phyloP scores from a whole-genome alignment of 2,888 invertebrate genomes.

The Elegia similella region DNA sequence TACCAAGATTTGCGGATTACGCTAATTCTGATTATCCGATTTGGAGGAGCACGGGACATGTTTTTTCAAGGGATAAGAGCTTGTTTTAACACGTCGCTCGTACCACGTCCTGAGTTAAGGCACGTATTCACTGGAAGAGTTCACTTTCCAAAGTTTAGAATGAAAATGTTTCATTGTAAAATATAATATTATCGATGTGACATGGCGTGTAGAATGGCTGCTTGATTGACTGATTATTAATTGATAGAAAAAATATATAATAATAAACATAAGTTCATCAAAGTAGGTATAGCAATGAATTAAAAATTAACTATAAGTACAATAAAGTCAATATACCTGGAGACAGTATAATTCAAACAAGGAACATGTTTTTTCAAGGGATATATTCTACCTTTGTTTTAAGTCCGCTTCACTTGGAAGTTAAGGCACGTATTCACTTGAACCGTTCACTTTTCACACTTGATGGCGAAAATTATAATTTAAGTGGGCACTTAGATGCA shows the following conservation, averaged over 20 bases:
- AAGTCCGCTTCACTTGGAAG: neutral
- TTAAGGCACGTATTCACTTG: neutral
- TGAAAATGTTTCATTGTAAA: neutral
- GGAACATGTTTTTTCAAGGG: too few species aligned
- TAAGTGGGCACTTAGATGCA: neutral
- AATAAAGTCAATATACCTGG: too few species aligned
- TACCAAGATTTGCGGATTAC: neutral
- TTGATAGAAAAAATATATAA: too few species aligned
- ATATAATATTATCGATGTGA: too few species aligned
- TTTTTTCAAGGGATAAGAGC: conserved; percentile 9
- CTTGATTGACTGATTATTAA: too few species aligned
- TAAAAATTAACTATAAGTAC: too few species aligned
- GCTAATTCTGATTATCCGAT: conserved; percentile 4
- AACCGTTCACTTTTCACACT: neutral
- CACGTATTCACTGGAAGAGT: neutral
- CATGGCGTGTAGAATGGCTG: too few species aligned
- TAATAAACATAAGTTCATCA: too few species aligned
- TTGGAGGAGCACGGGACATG: conserved; percentile 3
- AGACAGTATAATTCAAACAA: too few species aligned
- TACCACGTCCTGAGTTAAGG: neutral
- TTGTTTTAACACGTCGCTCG: neutral
- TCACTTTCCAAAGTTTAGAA: neutral
- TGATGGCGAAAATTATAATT: neutral
- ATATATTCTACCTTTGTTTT: too few species aligned
- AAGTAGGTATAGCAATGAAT: too few species aligned